Percentiles rank a stretch among this genome's conserved stretches.
phyloP scores from a whole-genome alignment of 2,113 vertebrate genomes.

The Oostethus manadensis region DNA sequence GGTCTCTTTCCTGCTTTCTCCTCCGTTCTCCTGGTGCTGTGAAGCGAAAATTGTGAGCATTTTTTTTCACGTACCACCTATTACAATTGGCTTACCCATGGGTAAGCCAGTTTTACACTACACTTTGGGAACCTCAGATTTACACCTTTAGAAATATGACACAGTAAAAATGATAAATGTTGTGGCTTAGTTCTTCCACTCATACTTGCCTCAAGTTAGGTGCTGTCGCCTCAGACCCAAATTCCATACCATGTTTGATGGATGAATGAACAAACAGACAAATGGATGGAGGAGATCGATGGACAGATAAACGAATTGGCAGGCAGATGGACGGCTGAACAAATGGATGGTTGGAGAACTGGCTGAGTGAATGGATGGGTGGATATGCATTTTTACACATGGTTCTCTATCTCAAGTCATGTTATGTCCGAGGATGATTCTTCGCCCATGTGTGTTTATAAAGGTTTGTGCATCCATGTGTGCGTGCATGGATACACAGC shows the following conservation, averaged over 20 bases:
- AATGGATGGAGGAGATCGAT: conserved; percentile 42
- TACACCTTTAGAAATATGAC: not conserved
- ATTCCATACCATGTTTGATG: conserved; percentile 51
- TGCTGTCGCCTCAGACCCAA: conserved; percentile 24
- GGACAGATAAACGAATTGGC: conserved; percentile 56
- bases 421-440: conserved; percentile 45
- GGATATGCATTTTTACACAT: conserved; percentile 59
- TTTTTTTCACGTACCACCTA: no score
- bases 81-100: no score
- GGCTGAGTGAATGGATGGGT: conserved; percentile 56
- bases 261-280: conserved; percentile 57
- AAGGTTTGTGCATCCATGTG: conserved; percentile 13
- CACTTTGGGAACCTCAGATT: no score
- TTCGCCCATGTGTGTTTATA: conserved; percentile 15
- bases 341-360: conserved; percentile 58
- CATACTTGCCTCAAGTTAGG: conserved; percentile 14
- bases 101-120: no score
- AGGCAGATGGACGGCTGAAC: conserved; percentile 60
- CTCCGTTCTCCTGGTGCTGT: no score
- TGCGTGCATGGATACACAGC: not conserved
- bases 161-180: not conserved
- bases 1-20: no score
- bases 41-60: no score
- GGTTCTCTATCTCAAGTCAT: conserved; percentile 54
- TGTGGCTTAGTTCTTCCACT: not conserved